Percentiles rank a stretch among this genome's conserved stretches.
Evolutionary conservation across 2,888 invertebrate species (phyloP).

Genomic region (Ophonus ardosiacus): DNA sequence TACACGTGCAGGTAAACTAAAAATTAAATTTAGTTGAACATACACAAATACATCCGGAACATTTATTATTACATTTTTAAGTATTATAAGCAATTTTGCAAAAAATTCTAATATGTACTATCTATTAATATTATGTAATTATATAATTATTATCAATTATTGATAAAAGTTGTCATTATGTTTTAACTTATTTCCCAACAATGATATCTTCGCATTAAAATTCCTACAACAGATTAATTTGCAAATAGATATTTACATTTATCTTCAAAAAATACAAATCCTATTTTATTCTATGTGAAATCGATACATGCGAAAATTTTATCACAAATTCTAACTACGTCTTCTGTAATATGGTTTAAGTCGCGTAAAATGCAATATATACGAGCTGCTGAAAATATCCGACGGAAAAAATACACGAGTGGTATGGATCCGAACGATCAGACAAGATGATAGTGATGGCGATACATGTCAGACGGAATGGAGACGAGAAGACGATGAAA

Average conservation of each 20-base stretch:
- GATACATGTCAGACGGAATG: not conserved
- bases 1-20: not conserved
- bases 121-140: too few species aligned
- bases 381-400: slow-evolving; percentile 4
- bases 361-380: slow-evolving; percentile 24
- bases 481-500: not conserved
- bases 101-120: too few species aligned
- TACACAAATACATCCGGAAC: too few species aligned
- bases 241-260: not conserved
- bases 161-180: not conserved
- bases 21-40: not conserved
- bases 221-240: not conserved
- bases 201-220: not conserved
- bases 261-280: too few species aligned
- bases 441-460: slow-evolving; percentile 7
- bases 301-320: slow-evolving; percentile 16
- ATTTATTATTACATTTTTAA: too few species aligned
- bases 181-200: slow-evolving; percentile 10
- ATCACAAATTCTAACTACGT: slow-evolving; percentile 16
- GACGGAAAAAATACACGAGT: not conserved
- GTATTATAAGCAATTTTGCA: too few species aligned
- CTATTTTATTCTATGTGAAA: not conserved
- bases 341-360: slow-evolving; percentile 19
- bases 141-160: too few species aligned
- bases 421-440: slow-evolving; percentile 3